A percentile compares a stretch with the other conserved stretches of the same genome.
Conservation (phyloP, 1,140 invertebrate species). For the Ceratina australensis region DNA sequence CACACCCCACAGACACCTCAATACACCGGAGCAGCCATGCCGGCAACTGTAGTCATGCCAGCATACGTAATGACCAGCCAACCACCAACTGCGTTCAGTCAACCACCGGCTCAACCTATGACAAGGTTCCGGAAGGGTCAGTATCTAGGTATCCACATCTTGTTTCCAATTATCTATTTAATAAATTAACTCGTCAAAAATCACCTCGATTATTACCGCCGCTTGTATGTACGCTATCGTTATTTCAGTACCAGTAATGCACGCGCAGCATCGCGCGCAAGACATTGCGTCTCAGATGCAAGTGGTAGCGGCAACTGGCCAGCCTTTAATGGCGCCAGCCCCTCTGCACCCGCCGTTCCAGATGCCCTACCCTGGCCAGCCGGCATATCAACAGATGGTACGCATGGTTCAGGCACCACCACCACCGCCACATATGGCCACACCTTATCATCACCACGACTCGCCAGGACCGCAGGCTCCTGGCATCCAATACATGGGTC, state of each 20-base stretch:
- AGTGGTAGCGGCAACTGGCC: conserved; percentile 88
- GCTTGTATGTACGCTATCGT: background rate
- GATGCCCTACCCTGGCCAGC: conserved; percentile 82
- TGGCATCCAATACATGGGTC: conserved; percentile 82
- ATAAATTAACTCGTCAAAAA: no score
- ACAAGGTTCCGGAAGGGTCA: conserved; percentile 79
- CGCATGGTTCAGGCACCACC: conserved; percentile 76
- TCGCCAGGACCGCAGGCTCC: conserved; percentile 79
- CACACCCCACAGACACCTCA: conserved; percentile 92
- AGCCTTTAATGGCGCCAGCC: conserved; percentile 88
- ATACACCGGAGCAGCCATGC: conserved; percentile 76
- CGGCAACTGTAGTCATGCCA: conserved; percentile 78
- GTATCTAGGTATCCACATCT: conserved; percentile 67
- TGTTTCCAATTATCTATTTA: conserved; percentile 33
- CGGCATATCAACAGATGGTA: conserved; percentile 79
- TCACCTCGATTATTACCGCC: background rate
- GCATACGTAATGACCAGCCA: conserved; percentile 79
- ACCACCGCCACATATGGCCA: conserved; percentile 80
- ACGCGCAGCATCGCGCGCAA: conserved; percentile 79
- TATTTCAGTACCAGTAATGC: conserved; percentile 82
- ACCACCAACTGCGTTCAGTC: conserved; percentile 78
- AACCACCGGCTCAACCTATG: conserved; percentile 77
- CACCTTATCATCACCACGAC: conserved; percentile 83
- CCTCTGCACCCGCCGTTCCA: conserved; percentile 84
- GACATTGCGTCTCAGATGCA: conserved; percentile 87